Evolutionary conservation across 2,888 invertebrate genomes (phyloP), one percentile per base, ranked within the genome.

Genomic region (Agonopterix subpropinquella): DNA sequence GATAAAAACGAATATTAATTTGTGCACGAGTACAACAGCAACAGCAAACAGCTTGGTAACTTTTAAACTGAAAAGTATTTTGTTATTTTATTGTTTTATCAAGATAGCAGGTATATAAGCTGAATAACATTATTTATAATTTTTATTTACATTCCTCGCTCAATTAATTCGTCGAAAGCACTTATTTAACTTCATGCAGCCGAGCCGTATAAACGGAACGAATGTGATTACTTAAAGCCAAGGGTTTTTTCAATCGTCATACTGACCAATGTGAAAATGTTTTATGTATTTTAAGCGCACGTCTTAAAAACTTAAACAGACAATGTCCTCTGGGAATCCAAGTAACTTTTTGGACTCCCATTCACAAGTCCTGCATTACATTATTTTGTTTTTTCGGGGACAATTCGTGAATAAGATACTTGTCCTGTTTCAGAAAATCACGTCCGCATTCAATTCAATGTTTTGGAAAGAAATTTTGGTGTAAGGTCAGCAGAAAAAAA

Each of bases 391-490:
- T 50, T 45, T 49, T 47, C 41, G 36, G 45, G 13, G 43, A 47
- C 44, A 50, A 46, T 41, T 52, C 47, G 43, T 43, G 45, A 28
- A 28, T 28, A 28, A 28, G 47, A 42, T 39, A 39, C 49, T 11
- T 15, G 37, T 64, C 57, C 60, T 74, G 76, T 66, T 80, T 66
- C 69, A 71, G 62, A 68, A 62, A 64, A 67, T 64, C 67, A 70
- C 63, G 70, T 67, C 66, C 72, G 72, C 76, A 75, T 80, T 80
- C 77, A 72, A 77, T 75, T 71, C 65, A 75, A 64, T 59, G 62
- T 65, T 72, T 76, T 71, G 64, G 58, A 58, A 65, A 62, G 55
- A 62, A 53, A 55, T 58, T 54, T 47, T 39, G 53, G n/a, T 11
- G 63, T 63, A 64, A 56, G 10, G 64, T 53, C 47, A 42, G 56